Conservation (phyloP, 2,113 vertebrate genomes). For the Gavia stellata region DNA sequence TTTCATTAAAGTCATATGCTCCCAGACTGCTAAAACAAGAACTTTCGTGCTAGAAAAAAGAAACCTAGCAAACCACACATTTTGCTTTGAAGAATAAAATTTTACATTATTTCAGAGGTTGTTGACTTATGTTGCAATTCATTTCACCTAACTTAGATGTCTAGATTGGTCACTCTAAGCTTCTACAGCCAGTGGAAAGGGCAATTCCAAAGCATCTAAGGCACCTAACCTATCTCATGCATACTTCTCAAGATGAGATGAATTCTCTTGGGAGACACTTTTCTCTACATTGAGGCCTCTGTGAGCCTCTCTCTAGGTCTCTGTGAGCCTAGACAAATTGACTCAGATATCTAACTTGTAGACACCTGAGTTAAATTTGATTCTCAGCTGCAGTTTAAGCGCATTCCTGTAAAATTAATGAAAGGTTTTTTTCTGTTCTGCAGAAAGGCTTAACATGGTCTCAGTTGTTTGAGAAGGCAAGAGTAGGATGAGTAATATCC, state of each 20-base stretch:
- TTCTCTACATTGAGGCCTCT: neutral
- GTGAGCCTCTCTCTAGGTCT: too few relatives aligned
- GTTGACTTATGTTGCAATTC: neutral
- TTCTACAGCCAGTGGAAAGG: neutral
- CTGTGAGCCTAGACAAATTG: neutral
- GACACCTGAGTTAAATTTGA: neutral
- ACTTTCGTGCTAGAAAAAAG: neutral
- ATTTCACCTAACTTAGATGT: neutral
- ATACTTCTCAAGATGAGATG: neutral
- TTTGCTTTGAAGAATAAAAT: neutral
- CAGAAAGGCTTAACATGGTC: neutral
- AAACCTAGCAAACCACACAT: neutral
- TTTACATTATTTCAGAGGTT: neutral
- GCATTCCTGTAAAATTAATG: neutral
- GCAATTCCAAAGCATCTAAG: neutral
- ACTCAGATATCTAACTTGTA: neutral
- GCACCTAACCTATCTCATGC: neutral
- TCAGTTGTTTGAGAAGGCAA: neutral
- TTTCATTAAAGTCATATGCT: neutral
- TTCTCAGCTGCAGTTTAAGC: neutral
- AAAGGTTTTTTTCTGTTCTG: neutral
- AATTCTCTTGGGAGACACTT: neutral
- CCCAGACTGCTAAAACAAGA: neutral
- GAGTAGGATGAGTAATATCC: neutral
- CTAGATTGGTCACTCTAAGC: neutral